Base-by-base conservation (phyloP, 2,113 vertebrate genomes). In the Neotragus moschatus region DNA sequence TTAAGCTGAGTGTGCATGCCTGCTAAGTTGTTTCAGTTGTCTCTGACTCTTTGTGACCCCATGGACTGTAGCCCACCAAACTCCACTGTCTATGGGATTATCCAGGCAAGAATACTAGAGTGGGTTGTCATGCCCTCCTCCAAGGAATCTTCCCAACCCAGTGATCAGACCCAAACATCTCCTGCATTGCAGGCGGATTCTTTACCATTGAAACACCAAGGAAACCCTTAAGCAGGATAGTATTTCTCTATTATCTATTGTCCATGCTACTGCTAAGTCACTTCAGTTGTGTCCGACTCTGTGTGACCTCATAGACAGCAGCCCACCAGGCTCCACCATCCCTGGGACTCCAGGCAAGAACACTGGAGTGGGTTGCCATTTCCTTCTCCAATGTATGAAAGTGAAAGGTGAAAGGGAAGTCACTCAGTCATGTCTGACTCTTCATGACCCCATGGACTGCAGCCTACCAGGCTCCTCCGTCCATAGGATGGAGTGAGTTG, bases 391-490 rank as follows among this genome's bases (percentile, higher is more conserved):
- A 0, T 66, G 16, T 16, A 21, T 36, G n/a, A 36, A 70, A 70
- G 63, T 19, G 61, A 63, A 63, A 63, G n/a, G 30, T 66, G n/a
- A 70, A 70, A 36, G 33, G 36, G 63, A 66, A 66, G 63, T 36
- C 4, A 0, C 33, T 66, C 17, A 21, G 33, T 66, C 8, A 0
- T 66, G n/a, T 66, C 63, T 21, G 17, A 36, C 63, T 66, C 19
- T 33, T 61, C 0, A 2, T 0, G 2, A 36, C 63, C 9, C 63
- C n/a, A 21, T 21, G 63, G n/a, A 36, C n/a, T 21, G n/a, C 17
- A 21, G 63, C n/a, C 63, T 11, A 70, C n/a, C n/a, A 70, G 63
- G 63, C 17, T 70, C 63, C 63, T 70, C 63, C 0, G 0, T 70
- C 63, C n/a, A 11, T 70, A 19, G n/a, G 63, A 36, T 66, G 33